Evolutionary conservation across 64 coral and sea anemone genomes (phyloP).

Genomic region (Stichodactyla mertensii): DNA sequence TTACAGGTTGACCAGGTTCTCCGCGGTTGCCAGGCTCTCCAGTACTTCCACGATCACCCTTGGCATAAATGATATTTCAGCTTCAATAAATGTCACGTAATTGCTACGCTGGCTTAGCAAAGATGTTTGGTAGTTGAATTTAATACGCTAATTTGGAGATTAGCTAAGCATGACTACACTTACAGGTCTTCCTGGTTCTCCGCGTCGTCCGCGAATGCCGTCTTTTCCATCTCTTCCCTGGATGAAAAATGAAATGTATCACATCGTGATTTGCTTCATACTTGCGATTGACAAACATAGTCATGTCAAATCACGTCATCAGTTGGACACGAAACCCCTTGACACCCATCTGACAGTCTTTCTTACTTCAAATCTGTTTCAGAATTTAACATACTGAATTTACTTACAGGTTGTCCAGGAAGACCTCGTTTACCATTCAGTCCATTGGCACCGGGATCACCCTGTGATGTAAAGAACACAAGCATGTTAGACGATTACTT

Average conservation of each 20-base stretch:
- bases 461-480: background rate
- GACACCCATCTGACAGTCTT: no score
- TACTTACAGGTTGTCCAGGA: slow-evolving; percentile 44
- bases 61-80: background rate
- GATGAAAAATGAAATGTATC: background rate
- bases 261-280: no score
- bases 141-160: no score
- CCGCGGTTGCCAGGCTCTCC: slow-evolving; percentile 21
- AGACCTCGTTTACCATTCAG: slow-evolving; percentile 39
- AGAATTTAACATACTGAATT: no score
- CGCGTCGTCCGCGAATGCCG: slow-evolving; percentile 31
- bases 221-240: slow-evolving; percentile 36
- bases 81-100: no score
- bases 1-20: slow-evolving; percentile 34
- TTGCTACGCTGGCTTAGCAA: no score
- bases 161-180: background rate
- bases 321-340: no score
- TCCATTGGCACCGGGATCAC: slow-evolving; percentile 54
- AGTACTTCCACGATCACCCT: background rate
- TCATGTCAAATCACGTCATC: background rate
- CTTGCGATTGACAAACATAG: background rate
- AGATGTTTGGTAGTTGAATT: no score
- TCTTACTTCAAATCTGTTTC: no score
- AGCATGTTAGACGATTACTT: background rate
- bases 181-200: slow-evolving; percentile 36